These are phyloP conservation scores for Ctenochaetus hawaiiensis DNA, from an alignment of 2,797 vertebrate genomes.

Conservation along the genomic window DNA sequence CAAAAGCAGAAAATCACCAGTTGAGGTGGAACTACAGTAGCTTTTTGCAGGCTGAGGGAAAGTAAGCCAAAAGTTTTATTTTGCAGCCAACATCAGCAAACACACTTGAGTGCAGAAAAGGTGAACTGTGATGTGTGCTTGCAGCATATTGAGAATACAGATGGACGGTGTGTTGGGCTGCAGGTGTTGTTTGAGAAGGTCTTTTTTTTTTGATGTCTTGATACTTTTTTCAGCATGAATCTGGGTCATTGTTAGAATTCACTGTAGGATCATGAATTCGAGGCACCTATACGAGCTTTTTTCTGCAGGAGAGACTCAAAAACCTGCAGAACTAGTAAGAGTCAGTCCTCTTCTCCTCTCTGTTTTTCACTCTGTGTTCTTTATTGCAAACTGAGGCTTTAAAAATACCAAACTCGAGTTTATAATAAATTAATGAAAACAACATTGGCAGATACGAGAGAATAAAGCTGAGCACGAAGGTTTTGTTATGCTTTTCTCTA, in stretches of 20 bases:
- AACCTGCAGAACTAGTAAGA: not conserved
- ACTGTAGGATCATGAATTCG: not conserved
- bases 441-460: conserved; percentile 8
- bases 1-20: not conserved
- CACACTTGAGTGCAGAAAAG: not conserved
- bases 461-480: conserved; percentile 34
- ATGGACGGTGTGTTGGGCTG: not conserved
- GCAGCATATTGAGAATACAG: conserved; percentile 16
- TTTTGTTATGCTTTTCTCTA: conserved; percentile 26
- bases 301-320: not conserved
- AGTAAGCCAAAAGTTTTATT: not conserved
- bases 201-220: not conserved
- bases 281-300: not conserved
- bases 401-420: conserved; percentile 25
- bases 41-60: not conserved
- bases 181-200: conserved; percentile 5
- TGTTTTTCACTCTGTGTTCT: not conserved
- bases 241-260: conserved; percentile 7
- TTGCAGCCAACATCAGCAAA: not conserved
- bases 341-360: not conserved
- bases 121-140: not conserved
- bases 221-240: not conserved
- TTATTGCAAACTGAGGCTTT: conserved; percentile 10
- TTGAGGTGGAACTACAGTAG: not conserved
- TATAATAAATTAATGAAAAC: conserved; percentile 16